Evolutionary conservation across 2,797 vertebrate species (phyloP).

Genomic region (Danio albolineatus): DNA sequence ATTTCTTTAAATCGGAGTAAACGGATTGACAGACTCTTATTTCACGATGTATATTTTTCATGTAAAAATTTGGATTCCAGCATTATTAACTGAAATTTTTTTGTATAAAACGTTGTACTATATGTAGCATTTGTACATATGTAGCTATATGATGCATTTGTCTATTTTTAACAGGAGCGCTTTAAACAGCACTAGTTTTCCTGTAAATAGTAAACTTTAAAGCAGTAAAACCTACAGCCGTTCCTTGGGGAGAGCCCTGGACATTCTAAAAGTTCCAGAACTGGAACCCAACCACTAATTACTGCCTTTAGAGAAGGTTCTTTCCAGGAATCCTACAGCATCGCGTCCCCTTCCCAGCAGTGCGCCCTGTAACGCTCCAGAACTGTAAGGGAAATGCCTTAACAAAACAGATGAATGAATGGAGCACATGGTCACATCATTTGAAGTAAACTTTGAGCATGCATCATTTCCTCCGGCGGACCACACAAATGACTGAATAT

Average conservation of each 20-base stretch:
- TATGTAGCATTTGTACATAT: too few relatives aligned
- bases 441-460: constrained; percentile 34
- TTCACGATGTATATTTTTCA: background rate
- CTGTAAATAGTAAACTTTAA: constrained; percentile 37
- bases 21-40: background rate
- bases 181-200: background rate
- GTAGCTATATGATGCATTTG: background rate
- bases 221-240: constrained; percentile 25
- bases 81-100: too few relatives aligned
- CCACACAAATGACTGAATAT: constrained; percentile 33
- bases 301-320: constrained; percentile 69
- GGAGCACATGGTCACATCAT: constrained; percentile 38
- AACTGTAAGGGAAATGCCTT: constrained; percentile 72
- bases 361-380: constrained; percentile 71
- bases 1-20: background rate
- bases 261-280: constrained; percentile 69
- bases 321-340: constrained; percentile 78
- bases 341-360: constrained; percentile 73
- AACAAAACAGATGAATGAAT: constrained; percentile 59
- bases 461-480: constrained; percentile 34
- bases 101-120: background rate
- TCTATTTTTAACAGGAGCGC: constrained; percentile 1
- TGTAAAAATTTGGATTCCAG: background rate
- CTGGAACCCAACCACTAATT: constrained; percentile 72
- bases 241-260: constrained; percentile 43